Evolutionary conservation across 2,113 vertebrate species (phyloP).

Genomic region (Ptychochromis oligacanthus): DNA sequence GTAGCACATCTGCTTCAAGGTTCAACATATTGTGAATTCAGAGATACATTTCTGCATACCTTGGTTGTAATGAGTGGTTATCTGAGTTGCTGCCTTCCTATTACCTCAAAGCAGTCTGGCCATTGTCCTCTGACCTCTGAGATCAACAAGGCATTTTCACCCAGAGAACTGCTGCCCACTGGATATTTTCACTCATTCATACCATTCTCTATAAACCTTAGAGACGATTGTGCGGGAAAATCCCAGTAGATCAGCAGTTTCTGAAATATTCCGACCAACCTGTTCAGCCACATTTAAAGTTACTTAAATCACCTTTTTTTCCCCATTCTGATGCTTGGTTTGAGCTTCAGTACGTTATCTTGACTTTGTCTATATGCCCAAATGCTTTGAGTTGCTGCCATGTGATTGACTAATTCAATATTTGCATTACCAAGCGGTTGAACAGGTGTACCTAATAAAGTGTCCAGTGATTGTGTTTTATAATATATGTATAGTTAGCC

Average conservation of each 20-base stretch:
- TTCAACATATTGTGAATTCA: no score
- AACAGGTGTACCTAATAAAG: background rate
- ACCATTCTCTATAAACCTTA: background rate
- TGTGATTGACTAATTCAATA: background rate
- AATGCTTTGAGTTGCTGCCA: background rate
- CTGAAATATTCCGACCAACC: background rate
- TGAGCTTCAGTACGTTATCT: background rate
- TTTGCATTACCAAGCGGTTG: background rate
- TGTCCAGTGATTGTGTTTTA: background rate
- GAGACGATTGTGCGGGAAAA: background rate
- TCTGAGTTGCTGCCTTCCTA: no score
- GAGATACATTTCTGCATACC: no score
- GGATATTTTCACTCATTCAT: background rate
- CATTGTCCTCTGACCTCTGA: no score
- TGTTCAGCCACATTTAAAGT: background rate
- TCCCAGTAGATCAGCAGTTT: background rate
- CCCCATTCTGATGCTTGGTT: background rate
- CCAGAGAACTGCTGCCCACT: no score
- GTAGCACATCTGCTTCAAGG: background rate
- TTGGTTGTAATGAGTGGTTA: no score
- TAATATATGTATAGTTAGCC: background rate
- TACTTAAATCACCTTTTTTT: background rate
- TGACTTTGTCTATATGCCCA: background rate
- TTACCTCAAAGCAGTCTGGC: no score
- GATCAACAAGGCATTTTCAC: no score